These are phyloP conservation scores for Gastrophryne carolinensis DNA, from an alignment of 2,797 vertebrate genomes.

Conservation along the genomic window DNA sequence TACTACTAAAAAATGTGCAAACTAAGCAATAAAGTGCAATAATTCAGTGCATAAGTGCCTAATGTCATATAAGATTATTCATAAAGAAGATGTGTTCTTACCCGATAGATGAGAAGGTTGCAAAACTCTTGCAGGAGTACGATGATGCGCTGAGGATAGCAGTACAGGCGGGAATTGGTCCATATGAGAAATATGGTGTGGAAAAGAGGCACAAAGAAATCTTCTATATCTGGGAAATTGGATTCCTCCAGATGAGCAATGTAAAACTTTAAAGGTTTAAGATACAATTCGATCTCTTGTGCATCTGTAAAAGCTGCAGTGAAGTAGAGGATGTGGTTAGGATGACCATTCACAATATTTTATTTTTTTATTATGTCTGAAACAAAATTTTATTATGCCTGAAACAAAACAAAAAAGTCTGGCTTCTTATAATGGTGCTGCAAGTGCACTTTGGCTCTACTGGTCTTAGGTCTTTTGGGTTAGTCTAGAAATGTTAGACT, in stretches of 20 bases:
- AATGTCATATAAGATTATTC: too few species aligned
- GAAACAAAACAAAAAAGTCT: too few species aligned
- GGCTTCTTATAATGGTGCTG: too few species aligned
- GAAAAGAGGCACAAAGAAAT: constrained; percentile 77
- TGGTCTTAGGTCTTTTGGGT: too few species aligned
- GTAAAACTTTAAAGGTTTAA: constrained; percentile 69
- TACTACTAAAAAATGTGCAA: too few species aligned
- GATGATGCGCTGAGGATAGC: constrained; percentile 74
- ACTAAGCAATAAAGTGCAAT: too few species aligned
- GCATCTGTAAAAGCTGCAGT: constrained; percentile 69
- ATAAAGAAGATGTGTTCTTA: constrained; percentile 55
- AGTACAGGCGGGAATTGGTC: constrained; percentile 78
- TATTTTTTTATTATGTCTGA: too few species aligned
- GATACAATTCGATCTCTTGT: constrained; percentile 70
- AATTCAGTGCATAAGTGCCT: too few species aligned
- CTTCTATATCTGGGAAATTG: constrained; percentile 70
- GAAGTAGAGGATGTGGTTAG: not conserved
- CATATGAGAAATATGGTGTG: constrained; percentile 88
- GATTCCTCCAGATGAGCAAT: constrained; percentile 72
- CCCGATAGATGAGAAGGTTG: constrained; percentile 86
- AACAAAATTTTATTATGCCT: too few species aligned
- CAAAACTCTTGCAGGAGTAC: constrained; percentile 82
- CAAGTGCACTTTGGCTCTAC: too few species aligned
- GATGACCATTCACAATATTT: too few species aligned
- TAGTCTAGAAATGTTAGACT: too few species aligned